Conservation (phyloP, 2,797 vertebrate genomes). For the Microctenopoma stevenorrisi region DNA sequence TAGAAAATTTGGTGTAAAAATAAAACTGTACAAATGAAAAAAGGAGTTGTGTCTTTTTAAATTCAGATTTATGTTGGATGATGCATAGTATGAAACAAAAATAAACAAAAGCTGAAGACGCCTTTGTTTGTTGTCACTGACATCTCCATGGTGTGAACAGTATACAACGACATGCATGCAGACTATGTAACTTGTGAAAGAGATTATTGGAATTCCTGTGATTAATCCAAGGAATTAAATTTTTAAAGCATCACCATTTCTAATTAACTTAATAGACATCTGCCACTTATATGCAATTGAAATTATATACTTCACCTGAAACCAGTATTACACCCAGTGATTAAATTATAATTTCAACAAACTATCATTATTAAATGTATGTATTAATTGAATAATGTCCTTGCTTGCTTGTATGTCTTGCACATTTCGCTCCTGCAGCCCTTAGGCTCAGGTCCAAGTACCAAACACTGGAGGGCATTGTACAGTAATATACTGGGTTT, state of each 20-base stretch:
- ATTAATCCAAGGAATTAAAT: too few relatives aligned
- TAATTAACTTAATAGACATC: not conserved
- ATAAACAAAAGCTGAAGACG: not conserved
- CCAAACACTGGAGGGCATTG: constrained; percentile 31
- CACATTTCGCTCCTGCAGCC: constrained; percentile 33
- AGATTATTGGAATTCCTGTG: too few relatives aligned
- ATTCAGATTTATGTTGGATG: not conserved
- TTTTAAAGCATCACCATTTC: too few relatives aligned
- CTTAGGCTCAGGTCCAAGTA: not conserved
- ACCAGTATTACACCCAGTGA: not conserved
- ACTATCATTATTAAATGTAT: not conserved
- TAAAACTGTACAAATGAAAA: not conserved
- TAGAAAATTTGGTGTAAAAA: too few relatives aligned
- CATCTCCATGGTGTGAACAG: not conserved
- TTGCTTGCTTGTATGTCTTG: constrained; percentile 8
- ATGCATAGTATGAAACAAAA: not conserved
- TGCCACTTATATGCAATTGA: not conserved
- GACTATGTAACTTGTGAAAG: too few relatives aligned
- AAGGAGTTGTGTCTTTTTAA: not conserved
- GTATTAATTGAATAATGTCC: not conserved
- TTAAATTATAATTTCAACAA: not conserved
- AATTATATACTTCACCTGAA: not conserved
- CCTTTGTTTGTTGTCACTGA: constrained; percentile 1
- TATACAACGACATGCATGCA: too few relatives aligned
- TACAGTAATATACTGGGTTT: constrained; percentile 36